These are phyloP conservation scores for Puma concolor DNA, from an alignment of 2,113 vertebrate genomes.

Conservation along the genomic window DNA sequence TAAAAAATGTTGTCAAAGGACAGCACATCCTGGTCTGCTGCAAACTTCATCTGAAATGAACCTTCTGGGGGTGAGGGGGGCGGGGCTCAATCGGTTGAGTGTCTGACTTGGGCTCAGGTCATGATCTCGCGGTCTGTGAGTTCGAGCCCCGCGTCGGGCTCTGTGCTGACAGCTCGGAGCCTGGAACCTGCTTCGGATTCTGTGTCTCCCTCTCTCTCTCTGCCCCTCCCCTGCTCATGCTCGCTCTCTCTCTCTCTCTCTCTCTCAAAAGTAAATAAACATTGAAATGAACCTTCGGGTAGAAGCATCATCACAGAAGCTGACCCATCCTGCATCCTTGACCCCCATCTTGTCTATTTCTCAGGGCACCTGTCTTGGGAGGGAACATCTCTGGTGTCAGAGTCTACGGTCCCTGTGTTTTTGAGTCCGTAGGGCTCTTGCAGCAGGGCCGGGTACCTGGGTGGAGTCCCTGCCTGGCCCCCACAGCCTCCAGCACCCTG, in stretches of 20 bases:
- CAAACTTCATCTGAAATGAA: not conserved
- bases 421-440: rapidly evolving
- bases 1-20: not conserved
- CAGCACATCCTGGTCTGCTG: not conserved
- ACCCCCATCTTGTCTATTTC: too few species aligned
- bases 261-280: too few species aligned
- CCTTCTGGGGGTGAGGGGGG: not conserved
- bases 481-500: not conserved
- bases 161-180: too few species aligned
- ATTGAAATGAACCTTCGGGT: not conserved
- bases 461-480: rapidly evolving
- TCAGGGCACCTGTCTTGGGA: rapidly evolving
- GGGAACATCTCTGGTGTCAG: rapidly evolving
- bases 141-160: too few species aligned
- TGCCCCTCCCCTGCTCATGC: too few species aligned
- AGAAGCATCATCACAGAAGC: not conserved
- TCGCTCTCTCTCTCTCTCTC: too few species aligned
- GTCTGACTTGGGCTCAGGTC: too few species aligned
- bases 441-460: not conserved
- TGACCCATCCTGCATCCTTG: rapidly evolving
- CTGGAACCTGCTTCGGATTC: too few species aligned
- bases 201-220: too few species aligned
- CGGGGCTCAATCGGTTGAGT: too few species aligned
- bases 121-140: too few species aligned
- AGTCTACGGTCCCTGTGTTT: rapidly evolving